Percentiles rank a stretch among this genome's conserved stretches.
Evolutionary conservation across 2,113 vertebrate genomes (phyloP).

Genomic region (Erpornis zantholeuca): DNA sequence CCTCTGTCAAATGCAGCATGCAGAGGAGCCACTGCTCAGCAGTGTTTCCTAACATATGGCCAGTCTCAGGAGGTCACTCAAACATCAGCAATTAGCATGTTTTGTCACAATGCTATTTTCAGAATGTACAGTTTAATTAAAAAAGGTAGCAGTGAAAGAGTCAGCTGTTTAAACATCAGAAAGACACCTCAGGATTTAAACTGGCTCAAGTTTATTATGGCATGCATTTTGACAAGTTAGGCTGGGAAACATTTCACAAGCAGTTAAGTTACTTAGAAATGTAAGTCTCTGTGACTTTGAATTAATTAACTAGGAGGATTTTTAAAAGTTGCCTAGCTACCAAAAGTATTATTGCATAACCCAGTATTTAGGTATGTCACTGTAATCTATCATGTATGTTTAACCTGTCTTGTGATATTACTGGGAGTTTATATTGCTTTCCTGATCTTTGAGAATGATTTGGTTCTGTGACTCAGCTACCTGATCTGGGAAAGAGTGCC

Average conservation of each 20-base stretch:
- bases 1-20: background rate
- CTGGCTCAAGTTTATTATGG: background rate
- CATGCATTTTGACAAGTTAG: background rate
- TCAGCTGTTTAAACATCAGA: conserved; percentile 42
- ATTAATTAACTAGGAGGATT: background rate
- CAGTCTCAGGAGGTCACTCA: conserved; percentile 43
- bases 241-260: background rate
- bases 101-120: conserved; percentile 60
- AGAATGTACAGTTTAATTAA: conserved; percentile 61
- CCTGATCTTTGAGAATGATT: background rate
- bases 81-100: conserved; percentile 51
- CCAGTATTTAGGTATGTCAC: background rate
- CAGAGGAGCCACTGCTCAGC: background rate
- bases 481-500: background rate
- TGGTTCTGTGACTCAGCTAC: background rate
- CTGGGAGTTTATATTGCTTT: background rate
- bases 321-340: background rate
- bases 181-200: conserved; percentile 21
- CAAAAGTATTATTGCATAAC: background rate
- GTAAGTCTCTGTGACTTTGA: background rate
- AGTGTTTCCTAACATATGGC: conserved; percentile 45
- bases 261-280: background rate
- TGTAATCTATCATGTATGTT: background rate
- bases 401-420: background rate
- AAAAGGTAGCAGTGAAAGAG: conserved; percentile 40